Conservation (phyloP, 2,888 invertebrate species). For the Buathra laborator region DNA sequence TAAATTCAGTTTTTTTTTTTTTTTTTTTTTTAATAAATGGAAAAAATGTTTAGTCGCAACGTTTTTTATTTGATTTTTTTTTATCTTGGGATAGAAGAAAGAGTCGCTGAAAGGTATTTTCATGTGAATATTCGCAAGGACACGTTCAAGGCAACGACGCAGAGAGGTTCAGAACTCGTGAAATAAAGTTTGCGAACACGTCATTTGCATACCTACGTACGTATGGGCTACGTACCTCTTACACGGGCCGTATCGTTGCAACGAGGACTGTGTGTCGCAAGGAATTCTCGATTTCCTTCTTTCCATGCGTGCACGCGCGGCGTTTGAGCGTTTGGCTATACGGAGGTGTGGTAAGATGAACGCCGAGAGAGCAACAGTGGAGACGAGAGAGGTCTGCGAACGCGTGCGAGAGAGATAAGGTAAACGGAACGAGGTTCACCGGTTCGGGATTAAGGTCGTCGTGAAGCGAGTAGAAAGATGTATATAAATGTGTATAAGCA, state of each 20-base stretch:
- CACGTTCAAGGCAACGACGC: constrained; percentile 45
- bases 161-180: constrained; percentile 6
- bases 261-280: constrained; percentile 33
- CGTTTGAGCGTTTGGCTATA: neutral
- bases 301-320: constrained; percentile 2
- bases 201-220: constrained; percentile 47
- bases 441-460: constrained; percentile 64
- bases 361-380: neutral
- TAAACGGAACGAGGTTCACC: constrained; percentile 70
- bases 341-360: constrained; percentile 13
- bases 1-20: too few relatives aligned
- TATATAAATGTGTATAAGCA: neutral
- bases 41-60: too few relatives aligned
- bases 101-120: constrained; percentile 10
- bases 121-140: constrained; percentile 46
- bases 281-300: constrained; percentile 51
- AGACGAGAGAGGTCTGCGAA: neutral
- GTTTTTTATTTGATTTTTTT: neutral
- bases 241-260: constrained; percentile 29
- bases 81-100: neutral
- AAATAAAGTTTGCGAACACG: constrained; percentile 50
- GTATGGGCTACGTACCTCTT: constrained; percentile 1
- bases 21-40: too few relatives aligned
- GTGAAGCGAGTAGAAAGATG: constrained; percentile 36
- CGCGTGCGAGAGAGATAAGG: constrained; percentile 37